Conservation (phyloP, 2,797 vertebrate genomes). For the Miichthys miiuy region DNA sequence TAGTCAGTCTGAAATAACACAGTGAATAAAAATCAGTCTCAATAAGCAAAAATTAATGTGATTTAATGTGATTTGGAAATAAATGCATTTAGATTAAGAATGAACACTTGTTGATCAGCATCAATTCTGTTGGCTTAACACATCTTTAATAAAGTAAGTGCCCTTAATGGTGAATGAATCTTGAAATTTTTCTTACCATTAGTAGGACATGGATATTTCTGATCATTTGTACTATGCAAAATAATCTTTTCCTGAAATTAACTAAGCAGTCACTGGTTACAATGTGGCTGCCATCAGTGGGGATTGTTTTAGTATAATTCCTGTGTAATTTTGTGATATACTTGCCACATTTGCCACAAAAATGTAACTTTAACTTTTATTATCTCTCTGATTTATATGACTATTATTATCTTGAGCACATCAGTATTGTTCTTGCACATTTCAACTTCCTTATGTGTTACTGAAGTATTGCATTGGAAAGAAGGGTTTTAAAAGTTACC, state of each 20-base stretch:
- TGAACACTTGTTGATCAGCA: neutral
- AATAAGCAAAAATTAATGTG: neutral
- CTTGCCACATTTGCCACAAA: neutral
- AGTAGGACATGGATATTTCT: neutral
- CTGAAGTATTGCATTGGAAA: neutral
- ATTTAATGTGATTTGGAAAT: neutral
- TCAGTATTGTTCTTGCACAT: neutral
- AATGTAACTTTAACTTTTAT: neutral
- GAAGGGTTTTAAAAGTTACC: neutral
- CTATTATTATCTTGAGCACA: neutral
- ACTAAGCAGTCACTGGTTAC: neutral
- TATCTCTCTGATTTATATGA: neutral
- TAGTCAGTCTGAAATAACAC: conserved; percentile 89
- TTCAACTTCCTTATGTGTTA: neutral
- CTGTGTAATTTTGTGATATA: neutral
- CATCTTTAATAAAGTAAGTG: neutral
- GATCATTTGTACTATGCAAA: neutral
- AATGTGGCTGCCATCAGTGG: neutral
- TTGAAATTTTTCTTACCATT: neutral
- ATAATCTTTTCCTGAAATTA: neutral
- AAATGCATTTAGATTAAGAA: neutral
- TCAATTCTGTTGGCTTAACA: neutral
- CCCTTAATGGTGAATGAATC: neutral
- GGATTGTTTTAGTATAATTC: neutral
- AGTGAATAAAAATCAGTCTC: conserved; percentile 1